Evolutionary conservation across 2,888 invertebrate genomes (phyloP).

Genomic region (Bombylius major): DNA sequence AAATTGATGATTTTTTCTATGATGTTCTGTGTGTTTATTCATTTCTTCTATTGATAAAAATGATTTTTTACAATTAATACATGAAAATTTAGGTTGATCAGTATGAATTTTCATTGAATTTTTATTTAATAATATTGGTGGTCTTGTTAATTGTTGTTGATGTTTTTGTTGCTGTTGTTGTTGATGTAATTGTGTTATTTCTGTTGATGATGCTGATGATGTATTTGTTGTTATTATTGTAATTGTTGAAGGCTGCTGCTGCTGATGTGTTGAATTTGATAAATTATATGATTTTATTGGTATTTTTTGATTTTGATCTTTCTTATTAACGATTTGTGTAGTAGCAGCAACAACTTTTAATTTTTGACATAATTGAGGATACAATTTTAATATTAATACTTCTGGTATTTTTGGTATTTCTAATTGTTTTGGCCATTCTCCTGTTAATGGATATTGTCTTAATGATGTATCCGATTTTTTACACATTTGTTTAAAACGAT

Average conservation of each 20-base stretch:
- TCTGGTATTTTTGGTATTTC: conserved; percentile 35
- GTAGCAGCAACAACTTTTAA: neutral
- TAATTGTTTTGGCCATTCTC: conserved; percentile 43
- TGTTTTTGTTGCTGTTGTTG: neutral
- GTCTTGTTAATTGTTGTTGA: neutral
- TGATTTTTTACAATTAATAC: conserved; percentile 51
- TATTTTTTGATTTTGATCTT: neutral
- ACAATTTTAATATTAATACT: conserved; percentile 24
- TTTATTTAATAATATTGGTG: conserved; percentile 31
- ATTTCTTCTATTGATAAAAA: conserved; percentile 53
- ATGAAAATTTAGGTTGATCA: conserved; percentile 45
- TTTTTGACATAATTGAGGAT: conserved; percentile 3
- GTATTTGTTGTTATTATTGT: neutral
- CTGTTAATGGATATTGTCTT: conserved; percentile 53
- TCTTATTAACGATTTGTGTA: neutral
- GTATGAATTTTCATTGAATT: conserved; percentile 32
- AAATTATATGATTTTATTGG: neutral
- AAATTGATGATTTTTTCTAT: conserved; percentile 44
- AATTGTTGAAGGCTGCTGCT: neutral
- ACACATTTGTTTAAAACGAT: conserved; percentile 63
- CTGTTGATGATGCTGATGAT: neutral
- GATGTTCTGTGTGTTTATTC: conserved; percentile 47
- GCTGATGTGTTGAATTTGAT: neutral
- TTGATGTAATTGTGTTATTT: neutral
- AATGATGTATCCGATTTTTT: conserved; percentile 60